Evolutionary conservation across 2,797 vertebrate species (phyloP).

Genomic region (Eidolon dupreanum): DNA sequence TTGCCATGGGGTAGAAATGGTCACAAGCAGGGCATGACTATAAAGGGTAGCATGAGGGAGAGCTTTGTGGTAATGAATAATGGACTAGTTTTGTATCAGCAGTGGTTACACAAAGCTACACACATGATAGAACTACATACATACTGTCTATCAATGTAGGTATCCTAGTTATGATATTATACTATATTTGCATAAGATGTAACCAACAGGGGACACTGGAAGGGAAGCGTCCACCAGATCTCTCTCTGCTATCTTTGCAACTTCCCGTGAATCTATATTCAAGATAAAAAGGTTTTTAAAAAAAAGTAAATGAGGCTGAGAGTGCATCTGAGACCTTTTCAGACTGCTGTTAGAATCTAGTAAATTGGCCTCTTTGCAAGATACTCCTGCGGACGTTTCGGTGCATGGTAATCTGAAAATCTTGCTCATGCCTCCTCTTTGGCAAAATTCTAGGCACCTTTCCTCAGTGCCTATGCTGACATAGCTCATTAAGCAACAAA

Average conservation of each 20-base stretch:
- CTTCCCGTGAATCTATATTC: neutral
- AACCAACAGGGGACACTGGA: neutral
- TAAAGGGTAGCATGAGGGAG: neutral
- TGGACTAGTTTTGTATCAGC: neutral
- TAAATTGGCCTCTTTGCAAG: neutral
- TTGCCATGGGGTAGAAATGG: neutral
- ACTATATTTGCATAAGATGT: neutral
- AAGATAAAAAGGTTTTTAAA: neutral
- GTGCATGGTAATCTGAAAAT: neutral
- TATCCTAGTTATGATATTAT: neutral
- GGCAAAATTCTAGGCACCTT: conserved; percentile 24
- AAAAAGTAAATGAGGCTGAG: neutral
- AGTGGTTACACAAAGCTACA: neutral
- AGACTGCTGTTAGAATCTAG: neutral
- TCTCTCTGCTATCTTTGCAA: neutral
- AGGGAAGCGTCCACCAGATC: fast-evolving
- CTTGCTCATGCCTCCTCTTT: neutral
- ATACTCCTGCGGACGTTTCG: neutral
- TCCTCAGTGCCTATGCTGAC: neutral
- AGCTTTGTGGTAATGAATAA: neutral
- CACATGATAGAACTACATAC: neutral
- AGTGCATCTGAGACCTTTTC: neutral
- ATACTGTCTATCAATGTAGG: neutral
- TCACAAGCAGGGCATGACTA: neutral
- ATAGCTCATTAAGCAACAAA: neutral